These are phyloP conservation scores for Drosophila niveifrons DNA, from an alignment of 2,888 invertebrate genomes.

Conservation along the genomic window DNA sequence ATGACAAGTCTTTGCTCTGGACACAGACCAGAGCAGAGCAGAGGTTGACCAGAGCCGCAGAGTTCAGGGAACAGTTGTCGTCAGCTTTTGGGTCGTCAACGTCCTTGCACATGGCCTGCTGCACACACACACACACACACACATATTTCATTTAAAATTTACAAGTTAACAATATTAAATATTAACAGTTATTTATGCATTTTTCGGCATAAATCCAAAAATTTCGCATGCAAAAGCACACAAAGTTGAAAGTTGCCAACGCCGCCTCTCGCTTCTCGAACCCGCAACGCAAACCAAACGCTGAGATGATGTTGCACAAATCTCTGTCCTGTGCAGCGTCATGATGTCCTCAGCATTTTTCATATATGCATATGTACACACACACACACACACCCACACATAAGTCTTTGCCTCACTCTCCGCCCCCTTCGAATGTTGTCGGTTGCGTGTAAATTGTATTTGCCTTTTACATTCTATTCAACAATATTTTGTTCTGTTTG, in stretches of 20 bases:
- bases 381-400: constrained; percentile 22
- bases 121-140: constrained; percentile 15
- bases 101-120: constrained; percentile 60
- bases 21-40: constrained; percentile 26
- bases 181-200: constrained; percentile 83
- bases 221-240: constrained; percentile 71
- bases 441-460: constrained; percentile 58
- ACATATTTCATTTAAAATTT: constrained; percentile 83
- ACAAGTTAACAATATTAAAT: constrained; percentile 83
- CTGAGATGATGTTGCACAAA: constrained; percentile 56
- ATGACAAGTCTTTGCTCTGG: constrained; percentile 44
- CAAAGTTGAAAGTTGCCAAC: constrained; percentile 66
- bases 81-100: constrained; percentile 30
- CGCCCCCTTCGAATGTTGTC: neutral
- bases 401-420: constrained; percentile 2
- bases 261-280: constrained; percentile 3
- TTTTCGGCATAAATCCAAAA: constrained; percentile 79
- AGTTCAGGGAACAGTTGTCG: constrained; percentile 36
- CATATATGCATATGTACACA: constrained; percentile 23
- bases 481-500: constrained; percentile 59
- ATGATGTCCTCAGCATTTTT: constrained; percentile 48
- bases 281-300: constrained; percentile 18
- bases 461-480: constrained; percentile 74
- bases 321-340: constrained; percentile 24
- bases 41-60: constrained; percentile 26